These are phyloP conservation scores for Lithodes maja DNA, from an alignment of 2,888 invertebrate species.

Conservation along the genomic window DNA sequence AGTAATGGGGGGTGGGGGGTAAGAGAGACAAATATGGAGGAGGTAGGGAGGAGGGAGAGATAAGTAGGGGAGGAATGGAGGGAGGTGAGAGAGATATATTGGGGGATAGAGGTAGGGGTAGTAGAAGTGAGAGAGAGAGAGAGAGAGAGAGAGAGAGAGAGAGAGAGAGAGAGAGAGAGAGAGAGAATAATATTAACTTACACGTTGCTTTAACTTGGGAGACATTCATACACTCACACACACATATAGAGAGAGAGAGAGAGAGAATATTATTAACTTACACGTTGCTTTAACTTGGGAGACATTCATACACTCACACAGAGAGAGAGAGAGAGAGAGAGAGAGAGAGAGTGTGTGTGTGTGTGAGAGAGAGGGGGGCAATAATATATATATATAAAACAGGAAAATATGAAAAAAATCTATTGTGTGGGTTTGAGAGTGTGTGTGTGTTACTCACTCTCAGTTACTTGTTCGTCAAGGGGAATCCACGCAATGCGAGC, in stretches of 20 bases:
- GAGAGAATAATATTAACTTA: neutral
- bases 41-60: neutral
- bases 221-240: no score
- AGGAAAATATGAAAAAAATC: no score
- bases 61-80: neutral
- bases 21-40: neutral
- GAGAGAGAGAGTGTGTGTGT: neutral
- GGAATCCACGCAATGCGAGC: no score
- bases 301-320: no score
- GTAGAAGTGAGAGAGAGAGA: neutral
- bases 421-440: no score
- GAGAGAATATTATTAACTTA: neutral
- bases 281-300: no score
- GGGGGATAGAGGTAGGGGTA: neutral
- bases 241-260: neutral
- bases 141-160: neutral
- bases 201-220: no score
- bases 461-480: no score
- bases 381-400: no score
- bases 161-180: slow-evolving; percentile 1
- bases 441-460: no score
- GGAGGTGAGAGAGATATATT: no score
- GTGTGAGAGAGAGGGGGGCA: neutral
- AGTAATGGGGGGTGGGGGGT: neutral
- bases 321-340: neutral